Evolutionary conservation across 1,140 invertebrate genomes (phyloP).

Genomic region (Drosophila mayri): DNA sequence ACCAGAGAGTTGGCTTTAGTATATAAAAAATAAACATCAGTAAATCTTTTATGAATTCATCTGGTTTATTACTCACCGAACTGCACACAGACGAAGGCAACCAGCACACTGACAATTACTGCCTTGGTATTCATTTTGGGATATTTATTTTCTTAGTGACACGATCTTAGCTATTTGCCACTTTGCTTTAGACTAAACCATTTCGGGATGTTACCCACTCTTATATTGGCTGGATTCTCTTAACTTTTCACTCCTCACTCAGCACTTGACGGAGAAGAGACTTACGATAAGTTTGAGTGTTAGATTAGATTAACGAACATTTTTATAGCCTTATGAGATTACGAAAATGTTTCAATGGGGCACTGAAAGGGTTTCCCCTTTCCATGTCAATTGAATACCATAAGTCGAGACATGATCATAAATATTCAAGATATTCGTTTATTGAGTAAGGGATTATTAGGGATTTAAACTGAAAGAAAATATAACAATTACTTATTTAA

Average conservation of each 20-base stretch:
- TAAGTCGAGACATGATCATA: not conserved
- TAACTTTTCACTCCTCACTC: not conserved
- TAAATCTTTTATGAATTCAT: no score
- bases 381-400: not conserved
- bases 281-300: constrained; percentile 22
- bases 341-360: constrained; percentile 16
- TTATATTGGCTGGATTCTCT: constrained; percentile 30
- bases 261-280: not conserved
- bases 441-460: not conserved
- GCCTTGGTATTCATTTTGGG: constrained; percentile 47
- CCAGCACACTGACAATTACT: constrained; percentile 27
- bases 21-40: not conserved
- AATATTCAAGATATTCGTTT: not conserved
- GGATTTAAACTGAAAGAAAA: not conserved
- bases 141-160: not conserved
- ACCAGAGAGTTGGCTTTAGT: constrained; percentile 48
- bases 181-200: constrained; percentile 21
- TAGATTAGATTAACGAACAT: constrained; percentile 24
- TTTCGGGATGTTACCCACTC: not conserved
- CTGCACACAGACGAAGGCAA: constrained; percentile 53
- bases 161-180: not conserved
- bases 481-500: not conserved
- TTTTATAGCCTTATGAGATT: constrained; percentile 11
- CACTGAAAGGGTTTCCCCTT: constrained; percentile 21
- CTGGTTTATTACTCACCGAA: constrained; percentile 40